These are phyloP conservation scores for Protonibea diacanthus DNA, from an alignment of 2,797 vertebrate genomes.

Conservation along the genomic window DNA sequence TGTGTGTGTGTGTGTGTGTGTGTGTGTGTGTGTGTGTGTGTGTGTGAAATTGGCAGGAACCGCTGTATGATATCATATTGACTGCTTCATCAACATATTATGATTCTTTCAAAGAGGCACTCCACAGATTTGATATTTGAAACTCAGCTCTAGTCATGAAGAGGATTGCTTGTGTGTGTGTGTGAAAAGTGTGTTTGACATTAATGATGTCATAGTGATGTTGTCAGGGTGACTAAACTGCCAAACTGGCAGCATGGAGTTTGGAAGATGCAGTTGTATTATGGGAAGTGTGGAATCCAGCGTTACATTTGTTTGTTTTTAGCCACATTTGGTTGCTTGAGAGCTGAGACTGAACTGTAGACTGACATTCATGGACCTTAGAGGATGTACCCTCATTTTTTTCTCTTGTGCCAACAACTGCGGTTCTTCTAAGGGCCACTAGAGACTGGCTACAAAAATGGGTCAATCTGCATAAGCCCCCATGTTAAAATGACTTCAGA, in stretches of 20 bases:
- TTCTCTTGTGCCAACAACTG: no score
- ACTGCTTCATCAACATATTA: slow-evolving; percentile 2
- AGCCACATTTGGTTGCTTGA: no score
- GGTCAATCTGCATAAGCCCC: no score
- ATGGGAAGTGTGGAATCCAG: no score
- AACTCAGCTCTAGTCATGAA: background rate
- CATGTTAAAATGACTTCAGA: no score
- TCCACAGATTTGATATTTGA: slow-evolving; percentile 19
- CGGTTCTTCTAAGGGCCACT: no score
- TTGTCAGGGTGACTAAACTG: background rate
- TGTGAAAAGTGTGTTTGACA: background rate
- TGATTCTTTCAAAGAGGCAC: slow-evolving; percentile 1
- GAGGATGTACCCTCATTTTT: no score
- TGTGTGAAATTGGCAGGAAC: slow-evolving; percentile 17
- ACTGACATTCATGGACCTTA: no score
- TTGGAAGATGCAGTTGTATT: background rate
- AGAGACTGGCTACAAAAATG: no score
- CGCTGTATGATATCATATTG: background rate
- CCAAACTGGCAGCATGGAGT: background rate
- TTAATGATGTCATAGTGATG: background rate
- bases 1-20: background rate
- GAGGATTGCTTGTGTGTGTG: background rate
- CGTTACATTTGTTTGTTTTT: no score
- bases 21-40: background rate
- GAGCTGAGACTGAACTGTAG: no score